Evolutionary conservation across 2,113 vertebrate species (phyloP).

Genomic region (Vombatus ursinus): DNA sequence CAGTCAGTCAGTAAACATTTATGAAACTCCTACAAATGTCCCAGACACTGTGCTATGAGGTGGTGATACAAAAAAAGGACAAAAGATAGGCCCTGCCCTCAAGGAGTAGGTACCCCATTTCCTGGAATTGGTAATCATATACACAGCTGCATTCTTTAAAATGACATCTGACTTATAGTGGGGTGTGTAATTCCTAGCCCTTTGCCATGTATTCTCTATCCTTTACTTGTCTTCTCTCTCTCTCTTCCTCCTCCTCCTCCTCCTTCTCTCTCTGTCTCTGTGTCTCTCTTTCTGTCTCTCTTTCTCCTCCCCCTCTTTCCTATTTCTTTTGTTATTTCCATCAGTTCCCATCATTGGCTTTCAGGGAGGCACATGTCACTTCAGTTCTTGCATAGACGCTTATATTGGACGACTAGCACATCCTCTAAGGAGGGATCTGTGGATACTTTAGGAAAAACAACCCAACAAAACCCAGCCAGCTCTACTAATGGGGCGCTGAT

Average conservation of each 20-base stretch:
- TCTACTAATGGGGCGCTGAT: not conserved
- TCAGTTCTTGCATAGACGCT: not conserved
- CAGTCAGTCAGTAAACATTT: too few relatives aligned
- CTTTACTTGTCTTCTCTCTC: too few relatives aligned
- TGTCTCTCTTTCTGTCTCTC: too few relatives aligned
- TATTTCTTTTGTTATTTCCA: not conserved
- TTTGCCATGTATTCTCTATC: not conserved
- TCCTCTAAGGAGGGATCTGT: not conserved
- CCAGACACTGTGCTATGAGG: too few relatives aligned
- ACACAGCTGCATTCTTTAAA: not conserved
- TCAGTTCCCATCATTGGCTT: not conserved
- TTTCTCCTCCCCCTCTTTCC: too few relatives aligned
- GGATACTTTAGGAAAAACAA: not conserved
- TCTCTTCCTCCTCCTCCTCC: not conserved
- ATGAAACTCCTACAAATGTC: too few relatives aligned
- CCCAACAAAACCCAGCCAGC: not conserved
- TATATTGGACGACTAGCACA: not conserved
- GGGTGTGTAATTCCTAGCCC: not conserved
- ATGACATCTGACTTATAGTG: not conserved
- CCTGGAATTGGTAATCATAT: not conserved
- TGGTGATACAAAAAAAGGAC: too few relatives aligned
- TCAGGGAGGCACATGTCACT: not conserved
- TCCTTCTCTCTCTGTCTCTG: too few relatives aligned
- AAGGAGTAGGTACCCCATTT: not conserved
- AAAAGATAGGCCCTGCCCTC: too few relatives aligned